phyloP scores from a whole-genome alignment of 2,888 invertebrate species.

The Eurytoma californica region DNA sequence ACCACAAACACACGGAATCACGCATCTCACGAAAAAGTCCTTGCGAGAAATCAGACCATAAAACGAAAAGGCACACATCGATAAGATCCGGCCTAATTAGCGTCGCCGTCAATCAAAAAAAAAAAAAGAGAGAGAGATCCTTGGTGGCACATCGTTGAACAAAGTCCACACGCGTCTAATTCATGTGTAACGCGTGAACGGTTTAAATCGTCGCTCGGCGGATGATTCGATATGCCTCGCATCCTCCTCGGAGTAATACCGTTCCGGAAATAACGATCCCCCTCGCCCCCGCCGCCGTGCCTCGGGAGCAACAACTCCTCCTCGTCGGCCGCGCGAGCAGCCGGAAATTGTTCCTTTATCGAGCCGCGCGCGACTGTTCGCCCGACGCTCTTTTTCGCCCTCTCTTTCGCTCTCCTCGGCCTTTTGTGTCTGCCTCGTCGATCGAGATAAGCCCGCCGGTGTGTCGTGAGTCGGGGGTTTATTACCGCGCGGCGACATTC shows the following conservation, averaged over 20 bases:
- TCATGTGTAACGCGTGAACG: conserved; percentile 31
- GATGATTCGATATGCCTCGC: conserved; percentile 54
- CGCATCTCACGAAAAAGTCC: neutral
- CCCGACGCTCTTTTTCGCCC: neutral
- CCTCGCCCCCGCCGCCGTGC: conserved; percentile 31
- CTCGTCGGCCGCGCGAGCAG: conserved; percentile 49
- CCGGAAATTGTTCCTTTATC: conserved; percentile 63
- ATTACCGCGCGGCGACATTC: conserved; percentile 5
- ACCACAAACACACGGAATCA: neutral
- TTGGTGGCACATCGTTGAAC: neutral
- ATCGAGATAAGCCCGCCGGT: conserved; percentile 12
- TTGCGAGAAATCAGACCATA: neutral
- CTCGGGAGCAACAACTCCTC: neutral
- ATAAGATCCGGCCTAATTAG: conserved; percentile 30
- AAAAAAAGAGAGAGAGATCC: conserved; percentile 1
- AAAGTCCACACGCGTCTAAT: conserved; percentile 21
- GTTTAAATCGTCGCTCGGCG: conserved; percentile 26
- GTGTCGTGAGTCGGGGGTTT: conserved; percentile 7
- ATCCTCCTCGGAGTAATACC: conserved; percentile 62
- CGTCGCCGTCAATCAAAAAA: neutral
- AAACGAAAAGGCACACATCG: neutral
- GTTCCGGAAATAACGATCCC: conserved; percentile 65
- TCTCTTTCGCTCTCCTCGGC: neutral
- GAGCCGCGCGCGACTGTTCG: conserved; percentile 26
- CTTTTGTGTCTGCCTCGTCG: conserved; percentile 7